phyloP scores from a whole-genome alignment of 2,113 vertebrate genomes.

The Zootoca vivipara region DNA sequence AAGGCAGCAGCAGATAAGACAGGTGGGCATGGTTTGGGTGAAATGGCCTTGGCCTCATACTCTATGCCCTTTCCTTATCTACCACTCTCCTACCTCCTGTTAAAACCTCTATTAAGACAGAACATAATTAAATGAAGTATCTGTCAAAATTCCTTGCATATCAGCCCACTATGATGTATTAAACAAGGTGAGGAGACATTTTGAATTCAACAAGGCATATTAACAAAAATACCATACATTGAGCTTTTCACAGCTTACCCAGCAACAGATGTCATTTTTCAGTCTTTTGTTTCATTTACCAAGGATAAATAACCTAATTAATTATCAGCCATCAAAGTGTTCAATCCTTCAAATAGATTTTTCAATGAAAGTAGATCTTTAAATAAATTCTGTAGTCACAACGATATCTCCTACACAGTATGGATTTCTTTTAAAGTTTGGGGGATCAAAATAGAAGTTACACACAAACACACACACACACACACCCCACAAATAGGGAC shows the following conservation, averaged over 20 bases:
- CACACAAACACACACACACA: no score
- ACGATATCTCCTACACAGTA: not conserved
- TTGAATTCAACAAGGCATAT: not conserved
- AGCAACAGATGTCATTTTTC: not conserved
- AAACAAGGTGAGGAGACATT: not conserved
- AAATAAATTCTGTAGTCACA: not conserved
- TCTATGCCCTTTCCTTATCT: not conserved
- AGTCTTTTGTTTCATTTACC: no score
- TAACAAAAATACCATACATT: not conserved
- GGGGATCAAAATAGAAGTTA: not conserved
- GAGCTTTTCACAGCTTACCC: not conserved
- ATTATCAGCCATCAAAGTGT: not conserved
- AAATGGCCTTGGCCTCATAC: not conserved
- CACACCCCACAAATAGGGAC: no score
- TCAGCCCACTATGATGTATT: not conserved
- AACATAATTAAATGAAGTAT: not conserved
- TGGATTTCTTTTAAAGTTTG: not conserved
- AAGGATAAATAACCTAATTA: not conserved
- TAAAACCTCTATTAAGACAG: not conserved
- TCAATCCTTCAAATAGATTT: not conserved
- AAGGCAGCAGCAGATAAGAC: no score
- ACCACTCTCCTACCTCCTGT: not conserved
- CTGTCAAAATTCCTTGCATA: not conserved
- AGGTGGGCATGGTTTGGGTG: no score
- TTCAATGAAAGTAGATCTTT: not conserved